Percentiles rank a stretch among this genome's conserved stretches.
These are phyloP conservation scores for Sebastes melanostomus DNA, from an alignment of 2,797 vertebrate genomes.

Conservation along the genomic window DNA sequence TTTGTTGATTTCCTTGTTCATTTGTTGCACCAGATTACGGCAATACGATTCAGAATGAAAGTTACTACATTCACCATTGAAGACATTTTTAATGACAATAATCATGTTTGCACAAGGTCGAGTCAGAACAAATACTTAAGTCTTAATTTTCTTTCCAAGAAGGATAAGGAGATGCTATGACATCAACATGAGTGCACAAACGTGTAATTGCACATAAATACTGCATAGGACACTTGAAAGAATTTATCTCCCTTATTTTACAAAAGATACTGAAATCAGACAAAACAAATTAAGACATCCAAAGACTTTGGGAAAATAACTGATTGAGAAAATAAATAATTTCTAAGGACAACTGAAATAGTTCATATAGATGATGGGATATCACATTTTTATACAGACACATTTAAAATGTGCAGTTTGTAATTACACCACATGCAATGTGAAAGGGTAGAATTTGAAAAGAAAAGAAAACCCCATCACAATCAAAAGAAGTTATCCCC, in stretches of 20 bases:
- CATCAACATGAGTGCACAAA: conserved; percentile 19
- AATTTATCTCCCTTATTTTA: conserved; percentile 31
- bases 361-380: conserved; percentile 2
- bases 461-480: neutral
- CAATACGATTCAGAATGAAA: neutral
- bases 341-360: neutral
- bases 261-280: conserved; percentile 38
- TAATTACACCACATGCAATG: conserved; percentile 5
- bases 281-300: conserved; percentile 33
- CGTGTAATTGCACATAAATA: conserved; percentile 49
- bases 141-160: conserved; percentile 26
- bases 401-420: conserved; percentile 33
- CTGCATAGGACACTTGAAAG: conserved; percentile 27
- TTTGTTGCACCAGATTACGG: neutral
- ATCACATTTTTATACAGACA: conserved; percentile 6
- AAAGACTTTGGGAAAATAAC: conserved; percentile 2
- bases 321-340: conserved; percentile 57
- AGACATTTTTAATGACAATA: conserved; percentile 54
- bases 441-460: conserved; percentile 7
- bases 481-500: neutral
- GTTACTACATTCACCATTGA: neutral
- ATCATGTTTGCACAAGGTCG: conserved; percentile 43
- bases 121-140: conserved; percentile 23
- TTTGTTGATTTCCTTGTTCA: neutral
- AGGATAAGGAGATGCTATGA: neutral